Conservation (phyloP, 2,888 invertebrate species). For the Euzophera pinguis region DNA sequence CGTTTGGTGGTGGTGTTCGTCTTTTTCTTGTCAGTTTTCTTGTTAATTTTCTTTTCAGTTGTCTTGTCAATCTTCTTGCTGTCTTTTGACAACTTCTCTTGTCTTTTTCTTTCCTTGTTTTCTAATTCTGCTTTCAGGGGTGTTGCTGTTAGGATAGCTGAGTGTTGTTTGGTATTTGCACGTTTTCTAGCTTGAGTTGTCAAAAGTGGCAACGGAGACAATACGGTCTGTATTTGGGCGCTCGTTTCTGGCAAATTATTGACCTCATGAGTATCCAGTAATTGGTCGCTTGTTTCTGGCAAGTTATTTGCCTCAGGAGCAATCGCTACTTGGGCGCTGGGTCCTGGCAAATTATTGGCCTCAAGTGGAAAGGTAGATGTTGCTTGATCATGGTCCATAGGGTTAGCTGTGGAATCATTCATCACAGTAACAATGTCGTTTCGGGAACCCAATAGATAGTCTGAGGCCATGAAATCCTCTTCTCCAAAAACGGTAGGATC, state of each 20-base stretch:
- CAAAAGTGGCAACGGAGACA: conserved; percentile 7
- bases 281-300: conserved; percentile 8
- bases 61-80: neutral
- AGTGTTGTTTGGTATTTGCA: neutral
- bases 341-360: conserved; percentile 9
- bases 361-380: neutral
- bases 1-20: conserved; percentile 1
- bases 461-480: conserved; percentile 11
- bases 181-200: neutral
- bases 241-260: conserved; percentile 7
- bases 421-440: conserved; percentile 17
- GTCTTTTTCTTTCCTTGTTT: neutral
- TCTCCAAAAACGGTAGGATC: conserved; percentile 28
- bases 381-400: conserved; percentile 7
- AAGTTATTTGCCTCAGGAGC: conserved; percentile 3
- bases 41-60: neutral
- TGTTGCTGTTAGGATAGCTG: neutral
- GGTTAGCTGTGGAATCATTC: conserved; percentile 7
- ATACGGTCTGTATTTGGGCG: neutral
- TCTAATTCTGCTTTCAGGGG: neutral
- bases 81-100: neutral
- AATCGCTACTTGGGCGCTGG: conserved; percentile 6
- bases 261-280: neutral
- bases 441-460: no score
- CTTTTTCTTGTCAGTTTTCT: neutral